Conservation (phyloP, 2,113 vertebrate species). For the Anser brachyrhynchus region DNA sequence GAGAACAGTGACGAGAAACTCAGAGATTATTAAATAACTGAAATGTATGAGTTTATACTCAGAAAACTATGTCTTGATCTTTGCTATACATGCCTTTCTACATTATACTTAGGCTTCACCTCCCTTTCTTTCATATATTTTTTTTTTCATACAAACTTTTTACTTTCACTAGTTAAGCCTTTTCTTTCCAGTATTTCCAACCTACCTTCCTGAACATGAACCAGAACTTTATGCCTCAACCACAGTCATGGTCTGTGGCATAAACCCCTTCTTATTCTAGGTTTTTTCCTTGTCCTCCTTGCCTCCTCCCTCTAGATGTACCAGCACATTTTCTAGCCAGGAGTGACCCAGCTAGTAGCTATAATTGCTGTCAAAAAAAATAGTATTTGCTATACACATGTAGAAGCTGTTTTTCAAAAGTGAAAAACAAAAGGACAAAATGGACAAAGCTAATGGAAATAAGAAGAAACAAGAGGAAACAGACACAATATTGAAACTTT, state of each 20-base stretch:
- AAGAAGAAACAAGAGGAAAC: neutral
- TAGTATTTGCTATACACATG: accelerated
- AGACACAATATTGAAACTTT: neutral
- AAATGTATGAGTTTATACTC: neutral
- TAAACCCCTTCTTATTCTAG: neutral
- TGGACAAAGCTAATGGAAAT: neutral
- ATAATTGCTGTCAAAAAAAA: neutral
- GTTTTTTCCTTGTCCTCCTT: neutral
- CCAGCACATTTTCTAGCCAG: neutral
- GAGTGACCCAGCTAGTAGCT: neutral
- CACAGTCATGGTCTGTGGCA: neutral
- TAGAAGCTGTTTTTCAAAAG: neutral
- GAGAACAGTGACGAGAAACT: neutral
- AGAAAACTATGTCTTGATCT: neutral
- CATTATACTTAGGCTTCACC: neutral
- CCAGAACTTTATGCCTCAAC: neutral
- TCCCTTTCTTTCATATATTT: neutral
- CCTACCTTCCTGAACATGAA: accelerated
- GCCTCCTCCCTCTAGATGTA: neutral
- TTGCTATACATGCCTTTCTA: neutral
- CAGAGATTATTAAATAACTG: neutral
- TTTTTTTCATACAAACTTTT: neutral
- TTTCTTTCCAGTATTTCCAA: neutral
- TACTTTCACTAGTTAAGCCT: neutral
- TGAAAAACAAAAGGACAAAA: too few relatives aligned